phyloP scores from a whole-genome alignment of 2,113 vertebrate species.

The Pachypanchax playfairii region DNA sequence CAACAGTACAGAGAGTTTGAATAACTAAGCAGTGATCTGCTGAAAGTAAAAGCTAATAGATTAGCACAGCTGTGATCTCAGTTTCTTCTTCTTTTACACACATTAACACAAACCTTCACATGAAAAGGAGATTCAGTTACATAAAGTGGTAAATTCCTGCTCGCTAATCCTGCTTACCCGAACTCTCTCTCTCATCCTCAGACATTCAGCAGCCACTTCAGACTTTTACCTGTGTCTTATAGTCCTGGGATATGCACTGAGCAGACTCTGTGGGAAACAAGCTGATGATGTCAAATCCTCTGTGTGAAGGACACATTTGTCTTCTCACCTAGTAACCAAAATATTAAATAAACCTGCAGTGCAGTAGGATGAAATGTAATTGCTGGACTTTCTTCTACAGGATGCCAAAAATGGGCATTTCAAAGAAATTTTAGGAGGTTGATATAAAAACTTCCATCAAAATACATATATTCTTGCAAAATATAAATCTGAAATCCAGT shows the following conservation, averaged over 20 bases:
- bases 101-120: slow-evolving; percentile 5
- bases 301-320: slow-evolving; percentile 78
- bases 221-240: slow-evolving; percentile 47
- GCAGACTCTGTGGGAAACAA: slow-evolving; percentile 60
- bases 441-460: too few relatives aligned
- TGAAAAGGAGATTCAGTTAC: slow-evolving; percentile 3
- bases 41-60: slow-evolving; percentile 28
- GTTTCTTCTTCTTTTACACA: slow-evolving; percentile 10
- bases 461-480: too few relatives aligned
- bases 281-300: slow-evolving; percentile 75
- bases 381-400: slow-evolving; percentile 5
- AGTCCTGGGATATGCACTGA: slow-evolving; percentile 54
- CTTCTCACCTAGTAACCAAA: slow-evolving; percentile 54
- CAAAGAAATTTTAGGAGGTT: too few relatives aligned
- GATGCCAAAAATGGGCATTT: slow-evolving; percentile 7
- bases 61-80: slow-evolving; percentile 33
- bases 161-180: neutral
- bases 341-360: slow-evolving; percentile 46
- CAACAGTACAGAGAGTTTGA: slow-evolving; percentile 8
- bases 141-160: slow-evolving; percentile 17
- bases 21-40: slow-evolving; percentile 25
- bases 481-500: too few relatives aligned
- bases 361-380: slow-evolving; percentile 23
- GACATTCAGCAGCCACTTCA: slow-evolving; percentile 6
- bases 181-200: slow-evolving; percentile 29